A percentile compares a stretch with the other conserved stretches of the same genome.
These are phyloP conservation scores for Aradophagus sp. DNA, from an alignment of 1,140 invertebrate genomes.

Conservation along the genomic window DNA sequence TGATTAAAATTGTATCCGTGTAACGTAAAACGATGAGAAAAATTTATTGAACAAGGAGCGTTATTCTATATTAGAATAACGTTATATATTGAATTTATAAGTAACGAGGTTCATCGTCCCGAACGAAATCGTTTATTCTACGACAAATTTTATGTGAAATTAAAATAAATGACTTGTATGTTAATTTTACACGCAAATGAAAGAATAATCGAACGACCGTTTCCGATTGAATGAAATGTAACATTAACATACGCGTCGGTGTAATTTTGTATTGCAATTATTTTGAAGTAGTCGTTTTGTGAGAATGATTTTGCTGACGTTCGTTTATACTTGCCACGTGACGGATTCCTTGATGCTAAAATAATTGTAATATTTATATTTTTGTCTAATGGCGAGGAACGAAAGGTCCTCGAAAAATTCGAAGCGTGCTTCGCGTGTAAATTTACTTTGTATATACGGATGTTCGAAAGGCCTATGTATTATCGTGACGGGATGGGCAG, in stretches of 20 bases:
- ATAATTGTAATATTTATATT: constrained; percentile 44
- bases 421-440: constrained; percentile 32
- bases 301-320: constrained; percentile 30
- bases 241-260: constrained; percentile 22
- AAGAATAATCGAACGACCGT: too few species aligned
- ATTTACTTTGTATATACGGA: constrained; percentile 45
- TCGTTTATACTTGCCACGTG: constrained; percentile 32
- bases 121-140: constrained; percentile 16
- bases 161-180: constrained; percentile 10
- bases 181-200: constrained; percentile 20
- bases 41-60: constrained; percentile 3
- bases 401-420: constrained; percentile 8
- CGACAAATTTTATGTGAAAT: constrained; percentile 1
- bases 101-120: constrained; percentile 14
- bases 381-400: constrained; percentile 18
- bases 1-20: too few species aligned
- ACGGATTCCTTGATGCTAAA: constrained; percentile 28
- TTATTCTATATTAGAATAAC: constrained; percentile 57
- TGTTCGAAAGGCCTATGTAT: constrained; percentile 42
- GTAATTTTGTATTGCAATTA: constrained; percentile 14
- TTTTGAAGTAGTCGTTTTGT: constrained; percentile 21
- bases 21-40: too few species aligned
- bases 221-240: constrained; percentile 1
- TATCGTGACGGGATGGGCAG: constrained; percentile 17
- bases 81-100: constrained; percentile 15